These are phyloP conservation scores for Gadopsis bispinosus DNA, from an alignment of 2,797 vertebrate species.

Conservation along the genomic window DNA sequence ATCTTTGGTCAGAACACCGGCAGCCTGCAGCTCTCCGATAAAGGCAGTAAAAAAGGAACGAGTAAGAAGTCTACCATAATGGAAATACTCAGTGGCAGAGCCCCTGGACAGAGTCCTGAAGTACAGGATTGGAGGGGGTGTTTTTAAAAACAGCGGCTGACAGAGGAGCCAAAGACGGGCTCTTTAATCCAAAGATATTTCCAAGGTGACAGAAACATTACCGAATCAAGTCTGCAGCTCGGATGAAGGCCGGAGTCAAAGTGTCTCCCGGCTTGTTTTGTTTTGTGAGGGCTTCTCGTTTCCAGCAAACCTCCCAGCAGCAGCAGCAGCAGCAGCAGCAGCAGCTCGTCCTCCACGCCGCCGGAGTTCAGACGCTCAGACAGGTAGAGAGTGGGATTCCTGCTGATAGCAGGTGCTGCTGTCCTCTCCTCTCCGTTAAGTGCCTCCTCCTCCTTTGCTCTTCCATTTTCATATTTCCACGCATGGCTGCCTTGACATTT, in stretches of 20 bases:
- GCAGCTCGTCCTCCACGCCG: not conserved
- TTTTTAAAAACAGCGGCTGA: not conserved
- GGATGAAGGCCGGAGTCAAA: not conserved
- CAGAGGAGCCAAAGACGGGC: not conserved
- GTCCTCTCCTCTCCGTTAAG: slow-evolving; percentile 63
- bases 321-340: not conserved
- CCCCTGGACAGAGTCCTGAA: not conserved
- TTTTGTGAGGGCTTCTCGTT: not conserved
- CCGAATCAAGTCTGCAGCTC: slow-evolving; percentile 5
- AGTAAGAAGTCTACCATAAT: not conserved
- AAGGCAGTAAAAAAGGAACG: not conserved
- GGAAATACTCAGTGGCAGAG: not conserved
- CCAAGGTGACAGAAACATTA: slow-evolving; percentile 14
- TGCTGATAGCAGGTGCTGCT: slow-evolving; percentile 61
- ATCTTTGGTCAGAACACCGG: not conserved
- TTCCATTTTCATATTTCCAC: slow-evolving; percentile 75
- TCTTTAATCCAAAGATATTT: slow-evolving; percentile 2
- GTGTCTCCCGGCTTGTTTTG: not conserved
- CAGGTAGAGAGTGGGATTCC: slow-evolving; percentile 39
- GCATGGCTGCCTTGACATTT: slow-evolving; percentile 83
- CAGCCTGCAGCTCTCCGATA: not conserved
- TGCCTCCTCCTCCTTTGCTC: slow-evolving; percentile 61
- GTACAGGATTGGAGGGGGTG: not conserved
- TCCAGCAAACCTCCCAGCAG: not conserved
- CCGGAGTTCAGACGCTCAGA: slow-evolving; percentile 52